A percentile compares a stretch with the other conserved stretches of the same genome.
These are phyloP conservation scores for Brachystomella parvula DNA, from an alignment of 1,140 invertebrate genomes.

Conservation along the genomic window DNA sequence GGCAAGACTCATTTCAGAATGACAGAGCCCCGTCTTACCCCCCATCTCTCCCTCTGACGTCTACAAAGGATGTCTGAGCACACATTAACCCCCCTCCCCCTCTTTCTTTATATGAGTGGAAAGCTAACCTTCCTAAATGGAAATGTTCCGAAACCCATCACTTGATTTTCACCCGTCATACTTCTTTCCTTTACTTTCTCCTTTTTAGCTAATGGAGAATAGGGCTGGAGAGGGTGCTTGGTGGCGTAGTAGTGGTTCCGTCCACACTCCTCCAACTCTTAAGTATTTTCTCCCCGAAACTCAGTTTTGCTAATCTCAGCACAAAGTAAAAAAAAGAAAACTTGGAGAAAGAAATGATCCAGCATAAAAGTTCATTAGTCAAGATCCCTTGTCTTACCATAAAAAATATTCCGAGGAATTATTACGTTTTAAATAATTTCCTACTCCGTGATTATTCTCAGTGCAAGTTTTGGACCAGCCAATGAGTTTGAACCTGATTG, in stretches of 20 bases:
- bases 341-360: slow-evolving; percentile 1
- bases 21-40: slow-evolving; percentile 19
- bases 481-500: too few species aligned
- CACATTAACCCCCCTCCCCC: neutral
- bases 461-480: too few species aligned
- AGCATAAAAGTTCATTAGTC: slow-evolving; percentile 8
- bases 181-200: neutral
- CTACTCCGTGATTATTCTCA: too few species aligned
- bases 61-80: neutral
- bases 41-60: neutral
- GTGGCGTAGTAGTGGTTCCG: too few species aligned
- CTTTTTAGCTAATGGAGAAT: too few species aligned
- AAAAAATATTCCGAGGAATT: too few species aligned
- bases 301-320: neutral
- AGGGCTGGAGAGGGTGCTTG: too few species aligned
- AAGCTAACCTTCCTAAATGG: neutral
- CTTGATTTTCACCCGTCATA: slow-evolving; percentile 1
- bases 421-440: too few species aligned
- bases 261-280: too few species aligned
- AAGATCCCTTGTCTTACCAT: too few species aligned
- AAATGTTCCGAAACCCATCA: slow-evolving; percentile 8
- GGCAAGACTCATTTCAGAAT: slow-evolving; percentile 23
- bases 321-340: slow-evolving; percentile 8
- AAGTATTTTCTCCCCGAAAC: neutral
- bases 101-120: neutral